phyloP scores from a whole-genome alignment of 2,113 vertebrate species.

The Carassius carassius region DNA sequence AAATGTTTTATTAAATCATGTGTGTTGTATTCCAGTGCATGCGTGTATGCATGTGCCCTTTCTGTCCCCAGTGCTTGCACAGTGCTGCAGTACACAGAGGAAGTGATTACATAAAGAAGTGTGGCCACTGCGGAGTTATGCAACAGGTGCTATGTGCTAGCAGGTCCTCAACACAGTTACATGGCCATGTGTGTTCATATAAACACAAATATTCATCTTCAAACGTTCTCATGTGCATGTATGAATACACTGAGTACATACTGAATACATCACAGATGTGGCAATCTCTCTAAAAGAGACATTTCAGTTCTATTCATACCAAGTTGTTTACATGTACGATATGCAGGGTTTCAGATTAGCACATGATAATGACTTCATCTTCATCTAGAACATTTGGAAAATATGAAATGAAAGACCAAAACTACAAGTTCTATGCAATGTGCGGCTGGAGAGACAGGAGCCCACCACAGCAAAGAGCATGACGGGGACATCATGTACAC shows the following conservation, averaged over 20 bases:
- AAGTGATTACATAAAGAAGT: conserved; percentile 71
- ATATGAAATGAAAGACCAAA: neutral
- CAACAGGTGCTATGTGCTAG: conserved; percentile 78
- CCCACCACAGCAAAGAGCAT: no score
- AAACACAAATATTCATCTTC: conserved; percentile 23
- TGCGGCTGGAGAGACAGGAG: neutral
- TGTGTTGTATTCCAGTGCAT: conserved; percentile 13
- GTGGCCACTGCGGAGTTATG: conserved; percentile 69
- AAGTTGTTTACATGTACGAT: neutral
- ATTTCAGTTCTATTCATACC: neutral
- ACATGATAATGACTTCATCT: neutral
- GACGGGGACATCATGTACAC: no score
- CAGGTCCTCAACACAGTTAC: conserved; percentile 58
- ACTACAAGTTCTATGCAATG: neutral
- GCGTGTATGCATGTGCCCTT: conserved; percentile 38
- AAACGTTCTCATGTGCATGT: neutral
- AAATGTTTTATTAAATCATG: neutral
- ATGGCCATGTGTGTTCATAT: conserved; percentile 62
- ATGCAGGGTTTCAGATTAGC: neutral
- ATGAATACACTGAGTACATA: neutral
- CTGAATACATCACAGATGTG: neutral
- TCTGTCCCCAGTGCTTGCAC: conserved; percentile 46
- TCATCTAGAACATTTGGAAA: neutral
- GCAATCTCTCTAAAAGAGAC: neutral
- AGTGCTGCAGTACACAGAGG: conserved; percentile 52